Base-by-base conservation (phyloP, 1,140 invertebrate genomes). In the Harlomillsia oculata region DNA sequence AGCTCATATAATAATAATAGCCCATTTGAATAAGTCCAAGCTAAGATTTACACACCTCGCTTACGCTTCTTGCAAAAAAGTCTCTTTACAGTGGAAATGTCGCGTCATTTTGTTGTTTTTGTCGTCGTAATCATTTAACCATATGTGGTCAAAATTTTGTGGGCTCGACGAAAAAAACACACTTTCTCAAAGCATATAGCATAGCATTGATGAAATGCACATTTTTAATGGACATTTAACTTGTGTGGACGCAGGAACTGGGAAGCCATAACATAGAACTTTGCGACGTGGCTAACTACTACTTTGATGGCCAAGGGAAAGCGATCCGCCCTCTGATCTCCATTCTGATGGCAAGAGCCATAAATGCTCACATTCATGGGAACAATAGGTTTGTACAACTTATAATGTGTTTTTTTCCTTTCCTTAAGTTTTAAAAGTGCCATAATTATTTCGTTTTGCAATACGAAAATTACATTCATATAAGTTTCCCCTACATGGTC, bases 251-350 rank as follows among this genome's bases (percentile, higher is more conserved):
- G 49, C 72, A 91, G 86, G 80, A 84, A 72, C 75, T 92, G 66
- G 74, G 79, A 66, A 77, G 75, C 66, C 85, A 85, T 67, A 80
- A 85, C 69, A 75, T 82, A 49, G 84, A 91, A 71, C 73, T 95
- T 67, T 82, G 84, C 70, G 83, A 83, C 65, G 89, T 96, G 74
- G 81, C 90, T 43, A 85, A 84, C 64, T 97, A 97, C 74, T 96
- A 97, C 75, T 96, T 97, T 75, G 89, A 94, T 76, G 92, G 92
- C 28, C 85, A 94, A 71, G 93, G 93, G 59, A 97, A 97, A 78
- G 88, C 89, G 41, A 77, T 97, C 50, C 80, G 93, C 67, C 93
- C 93, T 21, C 88, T 93, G 82, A 82, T 96, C 34, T 82, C 87
- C 18, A 81, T 94, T 66, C 77, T 95, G 36, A 90, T 94, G 83